Percentiles rank a stretch among this genome's conserved stretches.
These are phyloP conservation scores for Pedicia rivosa DNA, from an alignment of 2,888 invertebrate genomes.

Conservation along the genomic window DNA sequence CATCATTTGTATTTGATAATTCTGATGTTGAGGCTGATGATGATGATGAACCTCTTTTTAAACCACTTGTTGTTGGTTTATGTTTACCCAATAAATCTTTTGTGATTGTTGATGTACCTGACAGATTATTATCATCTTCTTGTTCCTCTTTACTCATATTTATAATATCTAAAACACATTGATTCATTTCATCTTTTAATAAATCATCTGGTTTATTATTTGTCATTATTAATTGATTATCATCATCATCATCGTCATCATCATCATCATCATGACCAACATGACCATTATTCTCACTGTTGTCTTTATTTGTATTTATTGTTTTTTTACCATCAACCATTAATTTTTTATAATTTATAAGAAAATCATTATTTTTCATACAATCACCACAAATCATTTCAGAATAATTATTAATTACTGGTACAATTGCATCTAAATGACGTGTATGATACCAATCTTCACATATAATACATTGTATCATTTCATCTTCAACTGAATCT, in stretches of 20 bases:
- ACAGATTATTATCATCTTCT: slow-evolving; percentile 11
- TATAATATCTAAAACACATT: slow-evolving; percentile 24
- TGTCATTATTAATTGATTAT: slow-evolving; percentile 6
- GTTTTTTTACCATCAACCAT: background rate
- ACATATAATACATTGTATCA: slow-evolving; percentile 92
- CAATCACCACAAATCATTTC: slow-evolving; percentile 76
- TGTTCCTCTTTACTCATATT: slow-evolving; percentile 15
- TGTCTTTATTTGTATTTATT: slow-evolving; percentile 3
- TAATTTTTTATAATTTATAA: slow-evolving; percentile 48
- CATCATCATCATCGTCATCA: background rate
- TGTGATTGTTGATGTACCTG: background rate
- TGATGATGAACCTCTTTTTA: background rate
- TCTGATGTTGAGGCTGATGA: background rate
- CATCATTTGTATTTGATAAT: background rate
- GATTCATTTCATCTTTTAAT: slow-evolving; percentile 20
- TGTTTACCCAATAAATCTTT: too few relatives aligned
- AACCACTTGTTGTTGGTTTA: background rate
- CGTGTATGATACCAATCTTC: slow-evolving; percentile 95
- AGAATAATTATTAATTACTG: slow-evolving; percentile 43
- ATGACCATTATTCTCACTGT: background rate
- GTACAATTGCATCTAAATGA: slow-evolving; percentile 46
- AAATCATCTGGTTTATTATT: slow-evolving; percentile 16
- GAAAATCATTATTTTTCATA: slow-evolving; percentile 57
- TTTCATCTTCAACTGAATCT: slow-evolving; percentile 63
- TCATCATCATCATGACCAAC: background rate